Base-by-base conservation (phyloP, 2,797 vertebrate genomes). In the Australoheros facetus region DNA sequence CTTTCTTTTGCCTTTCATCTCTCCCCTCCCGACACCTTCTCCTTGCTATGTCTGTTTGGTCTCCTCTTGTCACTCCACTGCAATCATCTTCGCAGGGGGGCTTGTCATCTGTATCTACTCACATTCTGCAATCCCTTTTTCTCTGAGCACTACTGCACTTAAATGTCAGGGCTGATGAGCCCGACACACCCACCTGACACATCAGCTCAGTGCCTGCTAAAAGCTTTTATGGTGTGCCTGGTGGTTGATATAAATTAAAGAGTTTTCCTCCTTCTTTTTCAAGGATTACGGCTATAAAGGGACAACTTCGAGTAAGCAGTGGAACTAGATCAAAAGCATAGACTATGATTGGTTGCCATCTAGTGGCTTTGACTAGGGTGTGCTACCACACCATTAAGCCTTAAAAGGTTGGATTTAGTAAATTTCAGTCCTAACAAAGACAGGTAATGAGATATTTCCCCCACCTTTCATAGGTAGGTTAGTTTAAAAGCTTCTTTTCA, bases 161-260 rank as follows among this genome's bases (percentile, higher is more conserved):
- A 98, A 97, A 98, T 98, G 98, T 98, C 98, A 98, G 96, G 94
- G 88, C 94, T 97, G 97, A 98, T 95, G 97, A 97, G 96, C 80
- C 90, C 55, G 87, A 90, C 94, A 94, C 93, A 93, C 94, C 94
- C 92, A 94, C 93, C 90, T 94, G 92, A 93, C 93, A 94, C 92
- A 92, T 91, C 91, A 90, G 89, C 92, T 85, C 86, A 87, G 87
- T 73, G 84, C 92, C 92, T 89, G 91, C 94, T 95, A 95, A 95
- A 95, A 94, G 93, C 93, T 95, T 94, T 94, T 93, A 92, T 92
- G 85, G 91, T 85, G 89, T 88, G 82, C 80, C 83, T 80, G 83
- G 85, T 84, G 89, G 79, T 90, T 92, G 90, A 91, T 91, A 91
- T 77, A 91, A 93, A 94, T 94, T 93, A 95, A 94, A 89, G 79